Base-by-base conservation (phyloP, 2,888 invertebrate species). In the Oxycera nigricornis region DNA sequence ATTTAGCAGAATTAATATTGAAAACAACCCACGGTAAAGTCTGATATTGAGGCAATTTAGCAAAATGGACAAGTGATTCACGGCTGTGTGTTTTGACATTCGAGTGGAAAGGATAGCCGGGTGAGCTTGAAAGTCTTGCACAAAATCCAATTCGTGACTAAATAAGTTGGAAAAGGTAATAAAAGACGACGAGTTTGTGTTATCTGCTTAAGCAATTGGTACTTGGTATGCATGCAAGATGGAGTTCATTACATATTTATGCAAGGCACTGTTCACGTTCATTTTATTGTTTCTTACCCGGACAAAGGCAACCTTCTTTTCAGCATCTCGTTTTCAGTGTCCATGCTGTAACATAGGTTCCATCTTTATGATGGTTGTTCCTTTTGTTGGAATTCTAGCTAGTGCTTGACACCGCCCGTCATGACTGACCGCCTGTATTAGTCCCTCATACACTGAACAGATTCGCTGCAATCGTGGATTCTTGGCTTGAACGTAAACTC, bases 171-270 rank as follows among this genome's bases (percentile, higher is more conserved):
- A 72, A 24, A 26, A 55, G 55, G 41, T 59, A 72, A 72, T 72
- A 72, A 72, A 72, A 72, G 72, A 59, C 57, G 72, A 61, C 61
- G 73, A 62, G 62, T 61, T 61, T 62, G 59, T 76, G 76, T 76
- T 74, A 74, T 74, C 73, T 68, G 73, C 74, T 59, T 73, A 73
- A 74, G 68, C 74, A 75, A 73, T 73, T 74, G 76, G 76, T 77
- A 76, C 75, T 77, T 77, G 75, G 76, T 77, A 77, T 77, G 76
- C 77, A 77, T 75, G 77, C 73, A 62, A 73, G 75, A 76, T 74
- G 61, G 68, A 65, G 46, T 62, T 75, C 35, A 41, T 77, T 77
- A 76, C 57, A 72, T 73, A 77, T 77, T 77, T 65, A 77, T 72
- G 28, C 14, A 26, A 26, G 75, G 68, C 68, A 74, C 75, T 76